phyloP scores from a whole-genome alignment of 2,888 invertebrate genomes.

The Hypercompe scribonia region DNA sequence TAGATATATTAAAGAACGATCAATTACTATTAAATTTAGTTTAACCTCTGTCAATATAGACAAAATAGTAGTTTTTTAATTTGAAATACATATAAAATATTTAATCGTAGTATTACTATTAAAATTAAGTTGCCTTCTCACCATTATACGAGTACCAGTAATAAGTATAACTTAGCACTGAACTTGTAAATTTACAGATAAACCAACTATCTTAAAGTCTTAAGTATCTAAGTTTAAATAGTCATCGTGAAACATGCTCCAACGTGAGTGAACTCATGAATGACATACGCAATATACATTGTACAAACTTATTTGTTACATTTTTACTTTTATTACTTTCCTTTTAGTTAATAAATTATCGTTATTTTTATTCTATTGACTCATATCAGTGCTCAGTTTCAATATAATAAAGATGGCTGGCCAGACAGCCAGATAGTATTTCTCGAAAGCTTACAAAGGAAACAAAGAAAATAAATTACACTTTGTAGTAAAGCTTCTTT shows the following conservation, averaged over 20 bases:
- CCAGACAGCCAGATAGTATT: slow-evolving; percentile 24
- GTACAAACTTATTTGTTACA: slow-evolving; percentile 23
- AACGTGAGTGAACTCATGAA: neutral
- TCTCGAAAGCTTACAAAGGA: slow-evolving; percentile 14
- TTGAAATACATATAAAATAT: neutral
- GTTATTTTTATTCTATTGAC: slow-evolving; percentile 24
- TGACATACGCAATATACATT: slow-evolving; percentile 24
- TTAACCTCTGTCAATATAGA: no score
- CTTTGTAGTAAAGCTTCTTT: slow-evolving; percentile 8
- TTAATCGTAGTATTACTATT: neutral
- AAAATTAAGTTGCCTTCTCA: neutral
- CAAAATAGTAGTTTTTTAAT: neutral
- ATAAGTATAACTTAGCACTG: neutral
- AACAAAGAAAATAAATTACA: slow-evolving; percentile 13
- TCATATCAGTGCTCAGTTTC: slow-evolving; percentile 32
- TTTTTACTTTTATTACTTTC: slow-evolving; percentile 16
- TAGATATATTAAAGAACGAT: neutral
- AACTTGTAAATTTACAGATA: neutral
- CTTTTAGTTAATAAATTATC: neutral
- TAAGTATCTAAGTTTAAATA: neutral
- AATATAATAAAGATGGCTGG: slow-evolving; percentile 30
- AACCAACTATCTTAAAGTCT: neutral
- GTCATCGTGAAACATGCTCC: neutral
- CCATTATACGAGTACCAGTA: no score
- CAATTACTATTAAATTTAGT: neutral